Conservation (phyloP, 1,140 invertebrate species). For the Schlechtendalia chinensis region DNA sequence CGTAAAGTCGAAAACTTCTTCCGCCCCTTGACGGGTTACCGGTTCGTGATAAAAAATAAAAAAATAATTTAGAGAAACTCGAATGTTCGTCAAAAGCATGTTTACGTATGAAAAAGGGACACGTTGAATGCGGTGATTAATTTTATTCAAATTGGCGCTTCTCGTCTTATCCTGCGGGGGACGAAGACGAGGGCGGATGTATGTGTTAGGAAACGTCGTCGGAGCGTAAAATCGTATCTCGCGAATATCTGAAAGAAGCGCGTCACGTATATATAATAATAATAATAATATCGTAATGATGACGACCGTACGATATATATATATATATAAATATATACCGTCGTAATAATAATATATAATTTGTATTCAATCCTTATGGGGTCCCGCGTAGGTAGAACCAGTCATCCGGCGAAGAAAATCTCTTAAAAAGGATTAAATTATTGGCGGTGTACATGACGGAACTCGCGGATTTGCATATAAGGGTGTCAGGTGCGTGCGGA, state of each 20-base stretch:
- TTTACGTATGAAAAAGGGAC: slow-evolving; percentile 35
- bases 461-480: slow-evolving; percentile 47
- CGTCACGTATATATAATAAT: not conserved
- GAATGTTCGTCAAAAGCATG: slow-evolving; percentile 11
- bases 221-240: slow-evolving; percentile 46
- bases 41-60: not conserved
- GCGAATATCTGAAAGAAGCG: not conserved
- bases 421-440: slow-evolving; percentile 49
- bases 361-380: slow-evolving; percentile 45
- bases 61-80: slow-evolving; percentile 12
- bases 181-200: not conserved
- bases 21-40: not conserved
- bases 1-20: slow-evolving; percentile 6
- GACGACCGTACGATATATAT: slow-evolving; percentile 7
- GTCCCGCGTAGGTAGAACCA: not conserved
- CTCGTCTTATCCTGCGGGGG: not conserved
- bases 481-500: slow-evolving; percentile 44
- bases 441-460: slow-evolving; percentile 25
- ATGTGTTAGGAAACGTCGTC: slow-evolving; percentile 7
- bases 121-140: slow-evolving; percentile 30
- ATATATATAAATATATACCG: not conserved
- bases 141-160: slow-evolving; percentile 48
- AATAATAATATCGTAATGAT: slow-evolving; percentile 24
- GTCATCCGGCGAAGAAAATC: slow-evolving; percentile 47
- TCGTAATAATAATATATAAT: slow-evolving; percentile 33